A percentile compares a stretch with the other conserved stretches of the same genome.
phyloP scores from a whole-genome alignment of 2,797 vertebrate species.

The Chelidonichthys spinosus region DNA sequence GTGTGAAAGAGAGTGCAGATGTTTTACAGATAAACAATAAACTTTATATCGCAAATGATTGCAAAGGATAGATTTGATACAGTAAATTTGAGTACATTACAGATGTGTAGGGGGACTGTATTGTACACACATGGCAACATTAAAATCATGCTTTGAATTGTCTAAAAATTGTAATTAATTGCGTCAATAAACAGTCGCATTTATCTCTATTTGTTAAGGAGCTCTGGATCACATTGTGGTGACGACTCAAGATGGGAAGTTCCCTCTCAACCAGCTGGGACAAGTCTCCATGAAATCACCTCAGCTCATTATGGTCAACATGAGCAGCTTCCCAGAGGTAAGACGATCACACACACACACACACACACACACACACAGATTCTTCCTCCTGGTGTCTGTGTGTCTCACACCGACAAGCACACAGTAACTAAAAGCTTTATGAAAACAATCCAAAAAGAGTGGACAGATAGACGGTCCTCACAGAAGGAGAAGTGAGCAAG shows the following conservation, averaged over 20 bases:
- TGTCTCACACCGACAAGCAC: slow-evolving; percentile 42
- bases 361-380: slow-evolving; percentile 22
- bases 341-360: slow-evolving; percentile 56
- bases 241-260: slow-evolving; percentile 91
- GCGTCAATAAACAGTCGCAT: slow-evolving; percentile 23
- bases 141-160: not conserved
- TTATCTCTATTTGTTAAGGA: slow-evolving; percentile 80
- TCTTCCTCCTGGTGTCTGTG: slow-evolving; percentile 45
- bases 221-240: slow-evolving; percentile 93
- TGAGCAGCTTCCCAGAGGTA: slow-evolving; percentile 95
- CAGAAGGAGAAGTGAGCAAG: slow-evolving; percentile 59
- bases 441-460: slow-evolving; percentile 62
- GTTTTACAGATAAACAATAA: not conserved
- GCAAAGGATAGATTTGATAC: not conserved
- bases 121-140: not conserved
- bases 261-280: slow-evolving; percentile 95
- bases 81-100: not conserved
- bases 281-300: slow-evolving; percentile 96
- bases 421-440: slow-evolving; percentile 64
- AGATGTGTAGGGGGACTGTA: not conserved
- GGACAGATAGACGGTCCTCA: slow-evolving; percentile 59
- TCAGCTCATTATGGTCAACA: slow-evolving; percentile 93
- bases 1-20: not conserved
- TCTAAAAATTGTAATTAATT: slow-evolving; percentile 15
- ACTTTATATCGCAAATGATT: not conserved